Percentiles rank a stretch among this genome's conserved stretches.
Evolutionary conservation across 2,888 invertebrate species (phyloP).

Genomic region (Molorchus minor): DNA sequence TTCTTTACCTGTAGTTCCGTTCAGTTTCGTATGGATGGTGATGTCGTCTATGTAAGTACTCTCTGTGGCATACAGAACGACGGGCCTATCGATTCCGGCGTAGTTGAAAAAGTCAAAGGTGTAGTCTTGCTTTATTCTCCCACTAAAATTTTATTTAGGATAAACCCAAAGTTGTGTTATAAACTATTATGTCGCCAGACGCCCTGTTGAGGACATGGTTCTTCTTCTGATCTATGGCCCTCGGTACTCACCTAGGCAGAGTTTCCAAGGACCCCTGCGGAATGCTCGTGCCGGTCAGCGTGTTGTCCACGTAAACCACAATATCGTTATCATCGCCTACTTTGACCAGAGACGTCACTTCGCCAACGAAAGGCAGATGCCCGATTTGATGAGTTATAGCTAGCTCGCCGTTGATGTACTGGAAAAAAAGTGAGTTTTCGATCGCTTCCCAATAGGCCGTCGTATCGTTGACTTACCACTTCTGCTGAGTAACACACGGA

Average conservation of each 20-base stretch:
- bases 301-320: conserved; percentile 94
- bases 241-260: neutral
- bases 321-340: conserved; percentile 78
- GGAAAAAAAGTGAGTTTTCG: conserved; percentile 27
- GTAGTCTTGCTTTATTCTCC: conserved; percentile 71
- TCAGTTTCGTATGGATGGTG: conserved; percentile 73
- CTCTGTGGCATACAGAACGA: conserved; percentile 88
- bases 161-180: no score
- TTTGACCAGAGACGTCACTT: conserved; percentile 74
- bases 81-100: conserved; percentile 94
- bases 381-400: conserved; percentile 89
- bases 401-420: conserved; percentile 89
- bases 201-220: no score
- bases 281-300: conserved; percentile 81
- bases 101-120: conserved; percentile 98
- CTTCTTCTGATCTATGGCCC: no score
- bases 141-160: conserved; percentile 42
- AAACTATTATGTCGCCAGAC: no score
- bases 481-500: conserved; percentile 90
- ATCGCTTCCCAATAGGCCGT: neutral
- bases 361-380: conserved; percentile 92
- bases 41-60: conserved; percentile 84
- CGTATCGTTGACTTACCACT: conserved; percentile 71
- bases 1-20: conserved; percentile 69
- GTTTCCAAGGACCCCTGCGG: conserved; percentile 77